Evolutionary conservation across 2,888 invertebrate species (phyloP).

Genomic region (Euproctis similis): DNA sequence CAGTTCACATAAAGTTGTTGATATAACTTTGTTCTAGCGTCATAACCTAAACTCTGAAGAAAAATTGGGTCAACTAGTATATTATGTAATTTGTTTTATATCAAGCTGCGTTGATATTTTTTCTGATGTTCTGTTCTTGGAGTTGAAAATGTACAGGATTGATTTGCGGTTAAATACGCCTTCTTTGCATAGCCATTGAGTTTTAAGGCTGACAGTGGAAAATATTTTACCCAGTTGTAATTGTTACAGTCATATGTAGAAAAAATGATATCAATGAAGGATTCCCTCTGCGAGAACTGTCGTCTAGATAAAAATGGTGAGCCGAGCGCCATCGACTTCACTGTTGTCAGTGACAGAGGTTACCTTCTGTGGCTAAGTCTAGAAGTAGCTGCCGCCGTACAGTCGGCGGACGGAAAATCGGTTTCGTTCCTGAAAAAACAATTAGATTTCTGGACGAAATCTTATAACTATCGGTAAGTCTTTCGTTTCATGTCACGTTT

Average conservation of each 20-base stretch:
- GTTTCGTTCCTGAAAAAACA: constrained; percentile 84
- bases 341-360: constrained; percentile 84
- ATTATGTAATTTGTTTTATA: too few species aligned
- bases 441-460: constrained; percentile 85
- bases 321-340: constrained; percentile 82
- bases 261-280: constrained; percentile 84
- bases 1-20: too few species aligned
- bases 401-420: constrained; percentile 79
- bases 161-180: too few species aligned
- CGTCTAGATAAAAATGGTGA: constrained; percentile 79
- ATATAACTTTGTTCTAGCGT: too few species aligned
- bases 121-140: too few species aligned
- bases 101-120: too few species aligned
- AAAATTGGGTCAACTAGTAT: too few species aligned
- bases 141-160: too few species aligned
- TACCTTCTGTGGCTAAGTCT: constrained; percentile 84
- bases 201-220: too few species aligned
- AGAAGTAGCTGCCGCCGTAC: constrained; percentile 83
- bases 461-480: constrained; percentile 80
- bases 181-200: too few species aligned
- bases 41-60: too few species aligned
- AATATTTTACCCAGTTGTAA: too few species aligned
- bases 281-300: constrained; percentile 73
- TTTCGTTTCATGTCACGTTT: neutral
- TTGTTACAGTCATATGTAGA: constrained; percentile 80